Evolutionary conservation across 2,888 invertebrate species (phyloP).

Genomic region (Automeris io): DNA sequence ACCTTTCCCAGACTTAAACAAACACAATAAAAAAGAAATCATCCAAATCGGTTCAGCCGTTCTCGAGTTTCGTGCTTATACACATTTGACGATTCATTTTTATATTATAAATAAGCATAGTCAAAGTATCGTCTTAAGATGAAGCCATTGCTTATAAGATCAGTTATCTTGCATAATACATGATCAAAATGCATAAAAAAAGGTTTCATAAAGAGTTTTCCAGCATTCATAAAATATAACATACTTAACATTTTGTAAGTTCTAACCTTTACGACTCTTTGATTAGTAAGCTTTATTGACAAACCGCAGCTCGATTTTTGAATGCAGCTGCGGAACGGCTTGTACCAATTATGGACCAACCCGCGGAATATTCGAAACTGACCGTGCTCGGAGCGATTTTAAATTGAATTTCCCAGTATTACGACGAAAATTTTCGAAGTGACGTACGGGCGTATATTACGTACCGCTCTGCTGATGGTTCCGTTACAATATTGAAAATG

Average conservation of each 20-base stretch:
- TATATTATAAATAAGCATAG: too few species aligned
- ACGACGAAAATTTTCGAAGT: slow-evolving; percentile 47
- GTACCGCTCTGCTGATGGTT: neutral
- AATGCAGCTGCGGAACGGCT: slow-evolving; percentile 45
- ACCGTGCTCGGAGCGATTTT: slow-evolving; percentile 46
- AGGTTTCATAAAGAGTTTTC: too few species aligned
- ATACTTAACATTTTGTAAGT: neutral
- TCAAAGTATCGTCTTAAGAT: too few species aligned
- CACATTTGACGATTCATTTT: too few species aligned
- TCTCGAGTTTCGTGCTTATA: too few species aligned
- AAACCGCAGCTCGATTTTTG: slow-evolving; percentile 33
- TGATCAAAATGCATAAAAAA: too few species aligned
- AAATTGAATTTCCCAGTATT: slow-evolving; percentile 58
- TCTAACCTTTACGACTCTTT: neutral
- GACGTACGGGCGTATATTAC: slow-evolving; percentile 18
- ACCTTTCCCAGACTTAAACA: too few species aligned
- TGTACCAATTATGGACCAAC: slow-evolving; percentile 53
- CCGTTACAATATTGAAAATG: neutral
- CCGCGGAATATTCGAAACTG: slow-evolving; percentile 36
- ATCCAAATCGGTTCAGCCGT: too few species aligned
- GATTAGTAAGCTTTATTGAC: slow-evolving; percentile 6
- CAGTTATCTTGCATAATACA: too few species aligned
- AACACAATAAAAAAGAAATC: too few species aligned
- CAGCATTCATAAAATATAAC: too few species aligned
- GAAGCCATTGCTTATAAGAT: too few species aligned